Conservation (phyloP, 2,797 vertebrate genomes). For the Peromyscus melanophrys region DNA sequence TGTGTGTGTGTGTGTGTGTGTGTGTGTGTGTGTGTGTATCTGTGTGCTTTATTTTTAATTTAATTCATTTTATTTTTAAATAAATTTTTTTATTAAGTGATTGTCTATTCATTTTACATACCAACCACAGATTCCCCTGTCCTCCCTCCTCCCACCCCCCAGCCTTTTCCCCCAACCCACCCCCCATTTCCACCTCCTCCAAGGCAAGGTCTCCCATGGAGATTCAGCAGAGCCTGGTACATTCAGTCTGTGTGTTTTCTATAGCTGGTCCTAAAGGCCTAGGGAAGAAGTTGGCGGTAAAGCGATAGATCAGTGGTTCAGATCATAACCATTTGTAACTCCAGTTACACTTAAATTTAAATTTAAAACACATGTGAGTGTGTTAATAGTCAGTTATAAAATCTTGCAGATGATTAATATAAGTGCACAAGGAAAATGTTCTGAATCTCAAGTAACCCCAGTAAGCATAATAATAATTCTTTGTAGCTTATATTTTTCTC, state of each 20-base stretch:
- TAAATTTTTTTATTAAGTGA: no score
- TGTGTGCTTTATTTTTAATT: no score
- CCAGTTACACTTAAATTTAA: neutral
- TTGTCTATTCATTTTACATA: no score
- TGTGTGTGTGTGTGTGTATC: neutral
- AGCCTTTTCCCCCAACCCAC: no score
- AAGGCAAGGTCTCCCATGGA: no score
- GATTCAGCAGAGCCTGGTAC: neutral
- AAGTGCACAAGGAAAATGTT: neutral
- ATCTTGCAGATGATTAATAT: slow-evolving; percentile 25
- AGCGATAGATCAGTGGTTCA: neutral
- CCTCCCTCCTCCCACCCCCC: no score
- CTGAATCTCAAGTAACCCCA: slow-evolving; percentile 8
- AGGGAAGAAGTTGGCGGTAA: neutral
- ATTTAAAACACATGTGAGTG: neutral
- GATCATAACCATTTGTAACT: neutral
- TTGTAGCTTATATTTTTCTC: neutral
- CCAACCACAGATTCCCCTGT: no score
- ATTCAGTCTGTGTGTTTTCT: neutral
- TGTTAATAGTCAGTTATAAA: neutral
- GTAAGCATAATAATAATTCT: neutral
- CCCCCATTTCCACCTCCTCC: no score
- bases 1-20: neutral
- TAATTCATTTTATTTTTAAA: no score
- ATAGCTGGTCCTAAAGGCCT: neutral